Conservation (phyloP, 2,888 invertebrate genomes). For the Xylota sylvarum region DNA sequence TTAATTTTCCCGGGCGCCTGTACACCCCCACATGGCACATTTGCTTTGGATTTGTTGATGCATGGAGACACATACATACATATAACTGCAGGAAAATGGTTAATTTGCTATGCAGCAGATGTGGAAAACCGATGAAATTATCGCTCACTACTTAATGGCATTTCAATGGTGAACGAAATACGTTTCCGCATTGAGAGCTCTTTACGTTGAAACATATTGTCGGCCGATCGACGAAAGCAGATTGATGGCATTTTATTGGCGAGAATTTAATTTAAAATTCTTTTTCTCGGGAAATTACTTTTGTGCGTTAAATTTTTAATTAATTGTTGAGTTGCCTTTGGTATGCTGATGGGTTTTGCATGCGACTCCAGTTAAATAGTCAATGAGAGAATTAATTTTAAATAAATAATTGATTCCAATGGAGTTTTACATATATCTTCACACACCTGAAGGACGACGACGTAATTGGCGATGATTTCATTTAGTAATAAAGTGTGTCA, state of each 20-base stretch:
- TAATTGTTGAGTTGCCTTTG: neutral
- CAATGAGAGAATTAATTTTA: neutral
- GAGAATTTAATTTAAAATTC: conserved; percentile 44
- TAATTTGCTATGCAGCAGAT: conserved; percentile 73
- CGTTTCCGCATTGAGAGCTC: conserved; percentile 42
- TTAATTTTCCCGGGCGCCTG: conserved; percentile 10
- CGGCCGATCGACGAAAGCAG: conserved; percentile 29
- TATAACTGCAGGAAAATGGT: conserved; percentile 50
- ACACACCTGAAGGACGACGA: too few relatives aligned
- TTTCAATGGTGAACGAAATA: conserved; percentile 50
- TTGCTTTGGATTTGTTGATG: conserved; percentile 9
- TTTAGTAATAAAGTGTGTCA: too few relatives aligned
- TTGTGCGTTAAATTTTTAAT: conserved; percentile 22
- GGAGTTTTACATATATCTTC: too few relatives aligned
- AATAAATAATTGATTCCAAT: neutral
- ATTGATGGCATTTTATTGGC: conserved; percentile 49
- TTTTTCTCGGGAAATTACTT: conserved; percentile 13
- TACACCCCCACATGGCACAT: conserved; percentile 11
- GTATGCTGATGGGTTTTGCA: neutral
- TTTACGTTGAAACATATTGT: conserved; percentile 40
- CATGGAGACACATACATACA: conserved; percentile 36
- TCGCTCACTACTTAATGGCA: conserved; percentile 55
- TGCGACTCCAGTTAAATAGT: neutral
- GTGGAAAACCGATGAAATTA: conserved; percentile 66
- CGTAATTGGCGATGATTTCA: too few relatives aligned